phyloP scores from a whole-genome alignment of 2,113 vertebrate species.

The Pithys albifrons region DNA sequence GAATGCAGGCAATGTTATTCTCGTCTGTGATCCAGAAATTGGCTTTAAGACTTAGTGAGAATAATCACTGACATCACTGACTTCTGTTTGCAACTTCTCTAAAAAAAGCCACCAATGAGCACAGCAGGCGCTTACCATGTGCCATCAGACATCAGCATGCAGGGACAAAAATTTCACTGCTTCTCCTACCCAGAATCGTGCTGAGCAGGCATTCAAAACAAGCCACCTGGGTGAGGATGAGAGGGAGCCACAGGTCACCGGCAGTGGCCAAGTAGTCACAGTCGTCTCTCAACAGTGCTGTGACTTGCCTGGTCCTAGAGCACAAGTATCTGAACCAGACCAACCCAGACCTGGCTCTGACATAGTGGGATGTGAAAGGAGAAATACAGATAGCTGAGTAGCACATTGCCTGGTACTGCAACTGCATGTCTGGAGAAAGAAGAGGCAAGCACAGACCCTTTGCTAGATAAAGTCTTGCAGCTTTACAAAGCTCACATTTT shows the following conservation, averaged over 20 bases:
- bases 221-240: not conserved
- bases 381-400: not conserved
- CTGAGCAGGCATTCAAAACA: not conserved
- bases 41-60: conserved; percentile 48
- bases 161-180: not conserved
- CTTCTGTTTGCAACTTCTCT: not conserved
- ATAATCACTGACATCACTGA: conserved; percentile 20
- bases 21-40: conserved; percentile 29
- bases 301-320: not conserved
- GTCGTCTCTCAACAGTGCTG: fast-evolving
- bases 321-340: not conserved
- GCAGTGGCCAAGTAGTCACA: not conserved
- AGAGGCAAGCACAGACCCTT: fast-evolving
- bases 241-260: not conserved
- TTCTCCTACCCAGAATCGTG: not conserved
- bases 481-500: not conserved
- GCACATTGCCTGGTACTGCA: fast-evolving
- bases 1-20: conserved; percentile 29
- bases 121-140: not conserved
- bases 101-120: not conserved
- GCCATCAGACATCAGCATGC: not conserved
- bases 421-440: not conserved
- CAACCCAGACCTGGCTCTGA: not conserved
- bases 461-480: not conserved
- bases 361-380: not conserved